Evolutionary conservation across 2,888 invertebrate species (phyloP), one percentile per base, ranked within the genome.

Genomic region (Nomada fabriciana): DNA sequence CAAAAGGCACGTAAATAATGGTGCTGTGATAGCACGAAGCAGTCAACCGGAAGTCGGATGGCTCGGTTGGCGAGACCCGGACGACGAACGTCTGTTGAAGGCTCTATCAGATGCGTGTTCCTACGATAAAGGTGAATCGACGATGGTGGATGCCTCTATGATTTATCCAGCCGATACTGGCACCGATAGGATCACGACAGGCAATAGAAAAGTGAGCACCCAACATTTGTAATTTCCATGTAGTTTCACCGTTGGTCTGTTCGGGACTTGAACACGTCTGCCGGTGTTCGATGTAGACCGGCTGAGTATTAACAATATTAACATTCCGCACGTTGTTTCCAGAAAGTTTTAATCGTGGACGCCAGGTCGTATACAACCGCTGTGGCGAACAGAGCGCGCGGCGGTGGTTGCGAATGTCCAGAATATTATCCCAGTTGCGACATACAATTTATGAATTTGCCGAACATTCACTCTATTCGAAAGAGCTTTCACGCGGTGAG

Each of bases 21-120:
- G 99, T 59, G 98, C 98, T 0, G 98, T 99, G 57, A 96, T 99
- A 90, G 98, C 98, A 18, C 96, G 99, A 42, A 97, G 98, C 90
- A 98, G 98, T 91, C 99, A 99, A 94, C 99, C 99, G 0, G 98
- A 98, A 94, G 98, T 98, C 15, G 99, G 99, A 68, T 98, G 98
- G 97, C 95, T 99, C 57, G 98, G 98, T 74, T 98, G 99, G 98
- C 95, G 99, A 69, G 98, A 97, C 84, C 94, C 95, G 63, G 97
- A 98, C 90, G 99, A 99, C 94, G 99, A 99, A 94, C 96, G 97
- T 83, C 94, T 99, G 67, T 94, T 99, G 10, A 97, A 97, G 88
- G 97, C 97, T 36, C 95, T 98, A 84, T 96, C 97, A 29, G 96
- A 96, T 92, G 98, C 98, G 2, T 98, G 97, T 94, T 96, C 96